A percentile compares a stretch with the other conserved stretches of the same genome.
phyloP scores from a whole-genome alignment of 2,888 invertebrate species.

The Micoletzkya japonica region DNA sequence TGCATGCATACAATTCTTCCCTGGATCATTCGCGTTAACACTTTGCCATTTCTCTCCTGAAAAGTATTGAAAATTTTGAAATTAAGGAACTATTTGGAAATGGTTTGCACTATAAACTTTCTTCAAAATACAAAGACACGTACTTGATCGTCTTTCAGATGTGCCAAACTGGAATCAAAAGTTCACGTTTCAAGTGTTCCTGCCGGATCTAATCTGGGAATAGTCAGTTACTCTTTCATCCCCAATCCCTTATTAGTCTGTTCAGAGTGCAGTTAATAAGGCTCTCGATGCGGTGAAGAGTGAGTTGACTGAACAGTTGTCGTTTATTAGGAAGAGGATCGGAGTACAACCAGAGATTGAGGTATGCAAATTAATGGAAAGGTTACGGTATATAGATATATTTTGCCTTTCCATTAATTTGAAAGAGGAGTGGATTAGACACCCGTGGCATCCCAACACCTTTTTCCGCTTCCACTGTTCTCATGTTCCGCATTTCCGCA shows the following conservation, averaged over 20 bases:
- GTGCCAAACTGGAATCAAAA: not conserved
- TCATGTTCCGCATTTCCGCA: too few relatives aligned
- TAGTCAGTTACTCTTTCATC: not conserved
- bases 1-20: too few relatives aligned
- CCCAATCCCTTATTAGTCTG: not conserved
- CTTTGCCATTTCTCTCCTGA: too few relatives aligned
- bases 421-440: too few relatives aligned
- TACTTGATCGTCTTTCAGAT: not conserved
- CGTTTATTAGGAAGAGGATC: not conserved
- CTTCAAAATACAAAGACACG: too few relatives aligned
- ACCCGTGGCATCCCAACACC: too few relatives aligned
- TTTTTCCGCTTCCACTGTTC: too few relatives aligned
- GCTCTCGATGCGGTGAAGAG: not conserved
- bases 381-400: not conserved
- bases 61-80: too few relatives aligned
- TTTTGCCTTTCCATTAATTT: too few relatives aligned
- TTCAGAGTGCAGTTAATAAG: not conserved
- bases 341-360: not conserved
- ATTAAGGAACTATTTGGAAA: too few relatives aligned
- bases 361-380: not conserved
- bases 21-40: too few relatives aligned
- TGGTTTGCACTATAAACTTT: too few relatives aligned
- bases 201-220: not conserved
- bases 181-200: not conserved
- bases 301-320: not conserved